Conservation (phyloP, 2,797 vertebrate genomes). For the Fringilla coelebs region DNA sequence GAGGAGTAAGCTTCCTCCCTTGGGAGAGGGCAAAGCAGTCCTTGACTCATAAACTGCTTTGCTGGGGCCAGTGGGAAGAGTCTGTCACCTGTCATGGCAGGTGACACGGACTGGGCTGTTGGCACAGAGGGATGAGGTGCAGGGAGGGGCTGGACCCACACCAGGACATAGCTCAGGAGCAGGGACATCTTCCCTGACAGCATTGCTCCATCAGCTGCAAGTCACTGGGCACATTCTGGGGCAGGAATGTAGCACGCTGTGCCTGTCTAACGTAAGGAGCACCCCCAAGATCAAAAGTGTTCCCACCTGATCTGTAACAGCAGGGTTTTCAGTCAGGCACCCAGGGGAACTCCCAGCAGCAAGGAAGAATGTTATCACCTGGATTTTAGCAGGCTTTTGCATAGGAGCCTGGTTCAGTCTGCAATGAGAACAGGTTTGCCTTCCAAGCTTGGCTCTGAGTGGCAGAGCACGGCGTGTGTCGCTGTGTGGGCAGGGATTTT, state of each 20-base stretch:
- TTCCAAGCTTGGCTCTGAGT: neutral
- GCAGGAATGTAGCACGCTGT: accelerated
- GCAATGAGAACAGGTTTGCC: neutral
- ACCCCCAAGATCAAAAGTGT: neutral
- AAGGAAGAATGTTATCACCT: neutral
- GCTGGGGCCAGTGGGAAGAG: neutral
- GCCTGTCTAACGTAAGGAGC: accelerated
- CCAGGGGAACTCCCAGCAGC: neutral
- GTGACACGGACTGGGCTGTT: neutral
- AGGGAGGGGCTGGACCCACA: neutral
- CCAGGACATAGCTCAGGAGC: neutral
- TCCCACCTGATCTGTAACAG: neutral
- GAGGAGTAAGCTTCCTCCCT: neutral
- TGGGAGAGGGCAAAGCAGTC: neutral
- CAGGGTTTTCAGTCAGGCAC: neutral
- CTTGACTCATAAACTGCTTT: neutral
- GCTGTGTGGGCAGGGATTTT: neutral
- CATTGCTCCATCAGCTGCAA: accelerated
- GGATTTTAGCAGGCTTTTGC: neutral
- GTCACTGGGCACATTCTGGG: neutral
- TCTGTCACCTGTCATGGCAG: neutral
- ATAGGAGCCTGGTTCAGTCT: neutral
- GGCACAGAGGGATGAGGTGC: neutral
- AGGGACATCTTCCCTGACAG: neutral
- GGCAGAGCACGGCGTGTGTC: neutral